A percentile compares a stretch with the other conserved stretches of the same genome.
Conservation (phyloP, 1,140 invertebrate genomes). For the Drosophila jambulina region DNA sequence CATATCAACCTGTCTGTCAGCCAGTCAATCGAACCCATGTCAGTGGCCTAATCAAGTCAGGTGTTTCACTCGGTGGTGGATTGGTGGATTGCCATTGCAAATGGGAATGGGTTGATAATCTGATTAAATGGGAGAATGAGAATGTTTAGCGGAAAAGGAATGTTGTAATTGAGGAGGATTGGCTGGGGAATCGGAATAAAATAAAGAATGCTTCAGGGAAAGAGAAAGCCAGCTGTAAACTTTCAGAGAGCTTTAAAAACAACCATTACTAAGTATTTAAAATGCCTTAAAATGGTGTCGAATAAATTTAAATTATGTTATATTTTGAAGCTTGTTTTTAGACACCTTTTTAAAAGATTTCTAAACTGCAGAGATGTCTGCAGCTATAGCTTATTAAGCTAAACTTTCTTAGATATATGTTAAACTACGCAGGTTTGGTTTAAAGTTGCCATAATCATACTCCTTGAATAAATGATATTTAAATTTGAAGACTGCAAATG, state of each 20-base stretch:
- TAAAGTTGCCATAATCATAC: too few relatives aligned
- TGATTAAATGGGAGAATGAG: slow-evolving; percentile 56
- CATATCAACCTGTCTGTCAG: slow-evolving; percentile 28
- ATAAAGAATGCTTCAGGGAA: not conserved
- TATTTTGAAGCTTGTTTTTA: not conserved
- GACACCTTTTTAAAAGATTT: not conserved
- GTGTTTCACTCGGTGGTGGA: slow-evolving; percentile 21
- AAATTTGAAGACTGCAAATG: not conserved
- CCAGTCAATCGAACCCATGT: slow-evolving; percentile 63
- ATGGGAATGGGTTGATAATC: slow-evolving; percentile 57
- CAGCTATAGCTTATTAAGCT: too few relatives aligned
- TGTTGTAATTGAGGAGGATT: slow-evolving; percentile 14
- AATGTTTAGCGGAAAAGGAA: slow-evolving; percentile 13
- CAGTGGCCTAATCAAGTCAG: slow-evolving; percentile 67
- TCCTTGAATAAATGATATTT: not conserved
- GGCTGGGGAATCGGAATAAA: not conserved
- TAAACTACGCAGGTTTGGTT: too few relatives aligned
- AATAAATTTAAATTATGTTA: not conserved
- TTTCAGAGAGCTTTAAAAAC: not conserved
- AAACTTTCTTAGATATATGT: not conserved
- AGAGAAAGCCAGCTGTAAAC: too few relatives aligned
- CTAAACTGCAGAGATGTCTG: too few relatives aligned
- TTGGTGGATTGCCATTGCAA: slow-evolving; percentile 3
- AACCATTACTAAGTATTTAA: too few relatives aligned
- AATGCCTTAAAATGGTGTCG: too few relatives aligned